These are phyloP conservation scores for Thamnophis elegans DNA, from an alignment of 2,797 vertebrate species.

Conservation along the genomic window DNA sequence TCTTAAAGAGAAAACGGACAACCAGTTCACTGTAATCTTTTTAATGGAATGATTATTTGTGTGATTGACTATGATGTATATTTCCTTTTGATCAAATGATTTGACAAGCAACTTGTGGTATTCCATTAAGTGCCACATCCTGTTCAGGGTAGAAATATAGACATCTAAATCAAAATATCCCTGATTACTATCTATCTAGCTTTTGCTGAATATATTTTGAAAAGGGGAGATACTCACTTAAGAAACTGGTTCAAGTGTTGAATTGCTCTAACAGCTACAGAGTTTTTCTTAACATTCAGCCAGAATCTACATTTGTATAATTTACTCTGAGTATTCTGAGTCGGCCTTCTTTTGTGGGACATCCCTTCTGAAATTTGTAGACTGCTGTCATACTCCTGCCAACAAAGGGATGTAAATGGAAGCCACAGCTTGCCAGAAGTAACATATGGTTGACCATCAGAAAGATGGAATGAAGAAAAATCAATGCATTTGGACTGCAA, in stretches of 20 bases:
- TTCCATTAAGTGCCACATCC: background rate
- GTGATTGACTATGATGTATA: background rate
- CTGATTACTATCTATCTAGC: background rate
- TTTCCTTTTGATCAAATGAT: background rate
- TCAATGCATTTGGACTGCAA: background rate
- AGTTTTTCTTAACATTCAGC: background rate
- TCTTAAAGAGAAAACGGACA: background rate
- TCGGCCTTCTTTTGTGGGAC: background rate
- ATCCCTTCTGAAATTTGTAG: background rate
- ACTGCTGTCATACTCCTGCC: background rate
- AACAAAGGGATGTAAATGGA: background rate
- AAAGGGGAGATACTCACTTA: background rate
- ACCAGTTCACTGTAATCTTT: background rate
- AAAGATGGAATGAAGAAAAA: background rate
- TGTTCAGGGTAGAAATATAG: background rate
- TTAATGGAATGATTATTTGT: background rate
- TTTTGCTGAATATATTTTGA: background rate
- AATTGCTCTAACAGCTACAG: background rate
- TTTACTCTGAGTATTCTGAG: background rate
- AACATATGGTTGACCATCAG: background rate
- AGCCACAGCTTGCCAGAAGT: background rate
- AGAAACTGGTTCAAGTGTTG: background rate
- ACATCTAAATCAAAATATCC: background rate
- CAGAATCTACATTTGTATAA: background rate
- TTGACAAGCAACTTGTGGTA: background rate